Base-by-base conservation (phyloP, 2,113 vertebrate species). In the Daphoenositta chrysoptera region DNA sequence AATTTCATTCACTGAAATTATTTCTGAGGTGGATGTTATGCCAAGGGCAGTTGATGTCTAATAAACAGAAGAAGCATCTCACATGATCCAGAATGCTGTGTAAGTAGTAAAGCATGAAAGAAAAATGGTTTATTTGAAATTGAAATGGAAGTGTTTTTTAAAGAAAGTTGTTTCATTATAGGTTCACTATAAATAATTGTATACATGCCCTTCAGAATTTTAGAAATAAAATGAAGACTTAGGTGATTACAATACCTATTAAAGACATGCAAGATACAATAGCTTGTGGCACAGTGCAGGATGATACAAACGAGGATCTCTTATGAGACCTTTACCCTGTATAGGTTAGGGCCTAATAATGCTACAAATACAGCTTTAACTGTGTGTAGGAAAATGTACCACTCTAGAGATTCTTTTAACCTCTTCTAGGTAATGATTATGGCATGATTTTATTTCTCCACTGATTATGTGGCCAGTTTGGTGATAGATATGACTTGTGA, bases 1-100 rank as follows among this genome's bases (percentile, higher is more conserved):
- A 72, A 94, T 94, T 91, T 85, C 85, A 77, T 89, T 96, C 82
- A 75, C 64, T 84, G 61, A 63, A 77, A 56, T 87, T 61, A 31
- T 92, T 91, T 96, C 87, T 93, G 73, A 70, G 51, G 24, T 84
- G 40, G 54, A 51, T 83, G 33, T 89, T 91, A 86, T 79, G 65
- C 79, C 89, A 87, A 77, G 92, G 95, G 89, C 82, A 87, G 4
- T 15, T 88, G 60, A 22, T 80, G 44, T 73, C 89, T 83, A 61
- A 56, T 78, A 87, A 83, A 48, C 47, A 60, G 16, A 35, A 47
- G 87, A 84, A 69, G 45, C 28, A 79, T 60, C 63, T 80, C n/a
- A 37, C 40, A 24, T 11, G 10, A 44, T 58, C 69, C 56, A 37
- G 44, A 40, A 66, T 63, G 31, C 84, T 86, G 15, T 51, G 7